These are phyloP conservation scores for Tringa solitaria DNA, from an alignment of 2,113 vertebrate genomes.

Conservation along the genomic window DNA sequence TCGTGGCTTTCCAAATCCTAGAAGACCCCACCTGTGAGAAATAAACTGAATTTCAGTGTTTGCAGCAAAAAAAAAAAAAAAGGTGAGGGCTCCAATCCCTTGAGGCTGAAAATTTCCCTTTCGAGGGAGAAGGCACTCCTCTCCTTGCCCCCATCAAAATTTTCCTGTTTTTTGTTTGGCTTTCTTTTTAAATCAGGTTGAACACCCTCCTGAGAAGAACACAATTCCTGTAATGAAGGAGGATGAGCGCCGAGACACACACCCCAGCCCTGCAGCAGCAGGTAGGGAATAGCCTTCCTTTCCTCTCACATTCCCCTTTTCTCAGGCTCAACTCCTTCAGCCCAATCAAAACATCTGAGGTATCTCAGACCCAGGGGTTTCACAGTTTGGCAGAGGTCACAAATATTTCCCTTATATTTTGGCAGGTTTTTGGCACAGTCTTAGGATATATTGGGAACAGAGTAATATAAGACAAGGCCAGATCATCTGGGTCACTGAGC, in stretches of 20 bases:
- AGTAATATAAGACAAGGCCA: neutral
- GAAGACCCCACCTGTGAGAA: neutral
- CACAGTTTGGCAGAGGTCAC: neutral
- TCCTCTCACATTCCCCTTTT: neutral
- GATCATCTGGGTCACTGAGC: neutral
- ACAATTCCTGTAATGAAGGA: neutral
- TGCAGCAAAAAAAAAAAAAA: neutral
- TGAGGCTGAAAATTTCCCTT: neutral
- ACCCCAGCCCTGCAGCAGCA: neutral
- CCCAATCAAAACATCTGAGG: neutral
- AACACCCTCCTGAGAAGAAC: neutral
- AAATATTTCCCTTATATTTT: conserved; percentile 37
- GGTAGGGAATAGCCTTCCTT: neutral
- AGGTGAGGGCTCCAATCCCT: neutral
- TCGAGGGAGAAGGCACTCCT: neutral
- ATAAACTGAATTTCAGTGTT: neutral
- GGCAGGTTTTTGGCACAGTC: conserved; percentile 15
- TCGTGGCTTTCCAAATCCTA: neutral
- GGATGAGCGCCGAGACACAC: neutral
- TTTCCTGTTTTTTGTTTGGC: neutral
- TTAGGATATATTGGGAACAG: neutral
- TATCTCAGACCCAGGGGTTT: neutral
- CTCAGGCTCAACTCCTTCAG: neutral
- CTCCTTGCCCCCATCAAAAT: neutral
- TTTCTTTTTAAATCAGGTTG: neutral